These are phyloP conservation scores for Meloe dianella DNA, from an alignment of 2,888 invertebrate species.

Conservation along the genomic window DNA sequence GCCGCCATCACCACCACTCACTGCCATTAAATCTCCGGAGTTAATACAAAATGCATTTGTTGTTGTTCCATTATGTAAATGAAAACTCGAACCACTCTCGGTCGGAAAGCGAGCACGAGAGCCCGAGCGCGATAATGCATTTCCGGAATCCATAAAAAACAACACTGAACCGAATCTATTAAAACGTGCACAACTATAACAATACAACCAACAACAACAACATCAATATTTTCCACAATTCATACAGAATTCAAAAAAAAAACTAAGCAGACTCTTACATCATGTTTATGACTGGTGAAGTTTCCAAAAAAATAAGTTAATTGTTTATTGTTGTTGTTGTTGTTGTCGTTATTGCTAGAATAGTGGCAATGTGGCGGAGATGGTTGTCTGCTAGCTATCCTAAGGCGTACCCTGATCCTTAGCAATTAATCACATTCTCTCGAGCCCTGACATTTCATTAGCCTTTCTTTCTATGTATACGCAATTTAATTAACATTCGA, in stretches of 20 bases:
- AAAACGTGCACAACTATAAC: constrained; percentile 16
- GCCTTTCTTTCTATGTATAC: constrained; percentile 55
- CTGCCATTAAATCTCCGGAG: constrained; percentile 61
- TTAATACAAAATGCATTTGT: constrained; percentile 62
- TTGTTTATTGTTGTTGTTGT: too few species aligned
- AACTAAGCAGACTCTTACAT: too few species aligned
- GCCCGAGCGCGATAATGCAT: constrained; percentile 52
- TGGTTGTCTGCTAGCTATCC: constrained; percentile 14
- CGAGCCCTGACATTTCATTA: constrained; percentile 60
- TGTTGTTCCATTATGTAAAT: constrained; percentile 63
- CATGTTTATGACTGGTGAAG: too few species aligned
- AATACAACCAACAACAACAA: constrained; percentile 9
- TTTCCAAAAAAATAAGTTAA: too few species aligned
- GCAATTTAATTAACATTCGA: constrained; percentile 62
- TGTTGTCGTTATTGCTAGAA: constrained; percentile 19
- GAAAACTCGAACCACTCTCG: constrained; percentile 58
- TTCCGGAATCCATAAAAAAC: constrained; percentile 52
- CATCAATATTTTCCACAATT: neutral
- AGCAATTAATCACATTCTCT: constrained; percentile 60
- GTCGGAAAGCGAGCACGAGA: constrained; percentile 48
- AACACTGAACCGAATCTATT: constrained; percentile 28
- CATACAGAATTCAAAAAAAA: too few species aligned
- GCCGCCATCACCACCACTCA: constrained; percentile 43
- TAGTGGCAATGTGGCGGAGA: neutral
- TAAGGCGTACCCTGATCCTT: constrained; percentile 45